phyloP scores from a whole-genome alignment of 2,888 invertebrate genomes.

The Diarsia brunnea region DNA sequence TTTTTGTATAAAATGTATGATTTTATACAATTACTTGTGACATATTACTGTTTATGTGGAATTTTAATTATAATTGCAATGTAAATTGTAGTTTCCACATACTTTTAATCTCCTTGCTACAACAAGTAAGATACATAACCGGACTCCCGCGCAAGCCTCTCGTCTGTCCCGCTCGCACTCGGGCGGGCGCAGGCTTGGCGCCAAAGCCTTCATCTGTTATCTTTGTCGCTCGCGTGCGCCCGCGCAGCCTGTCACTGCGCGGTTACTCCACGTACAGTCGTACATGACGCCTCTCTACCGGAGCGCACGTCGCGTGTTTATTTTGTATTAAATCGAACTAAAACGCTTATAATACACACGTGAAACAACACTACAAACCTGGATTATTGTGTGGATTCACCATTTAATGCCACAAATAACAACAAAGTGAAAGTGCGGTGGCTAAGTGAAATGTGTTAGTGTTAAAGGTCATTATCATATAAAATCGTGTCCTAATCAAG shows the following conservation, averaged over 20 bases:
- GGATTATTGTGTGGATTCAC: conserved; percentile 37
- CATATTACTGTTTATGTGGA: conserved; percentile 64
- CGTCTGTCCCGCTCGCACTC: conserved; percentile 79
- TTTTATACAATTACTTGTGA: conserved; percentile 48
- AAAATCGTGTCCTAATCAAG: conserved; percentile 80
- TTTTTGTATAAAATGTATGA: conserved; percentile 17
- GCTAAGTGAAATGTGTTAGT: conserved; percentile 76
- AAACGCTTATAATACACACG: conserved; percentile 50
- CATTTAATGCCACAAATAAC: conserved; percentile 41
- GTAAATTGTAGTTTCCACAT: conserved; percentile 78
- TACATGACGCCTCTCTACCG: conserved; percentile 83
- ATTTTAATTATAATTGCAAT: conserved; percentile 71
- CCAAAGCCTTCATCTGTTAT: conserved; percentile 84
- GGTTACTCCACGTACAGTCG: conserved; percentile 75
- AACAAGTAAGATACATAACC: conserved; percentile 84
- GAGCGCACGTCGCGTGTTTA: conserved; percentile 80
- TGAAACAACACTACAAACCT: conserved; percentile 28
- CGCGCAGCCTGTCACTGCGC: conserved; percentile 84
- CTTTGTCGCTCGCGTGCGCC: conserved; percentile 81
- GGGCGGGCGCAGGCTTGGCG: conserved; percentile 70
- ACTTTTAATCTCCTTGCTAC: conserved; percentile 81
- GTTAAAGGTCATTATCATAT: conserved; percentile 82
- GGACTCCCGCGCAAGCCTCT: conserved; percentile 87
- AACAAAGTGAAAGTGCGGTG: conserved; percentile 57
- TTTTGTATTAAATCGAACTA: conserved; percentile 61